These are phyloP conservation scores for Microtus montanus DNA, from an alignment of 2,113 vertebrate genomes.

Conservation along the genomic window DNA sequence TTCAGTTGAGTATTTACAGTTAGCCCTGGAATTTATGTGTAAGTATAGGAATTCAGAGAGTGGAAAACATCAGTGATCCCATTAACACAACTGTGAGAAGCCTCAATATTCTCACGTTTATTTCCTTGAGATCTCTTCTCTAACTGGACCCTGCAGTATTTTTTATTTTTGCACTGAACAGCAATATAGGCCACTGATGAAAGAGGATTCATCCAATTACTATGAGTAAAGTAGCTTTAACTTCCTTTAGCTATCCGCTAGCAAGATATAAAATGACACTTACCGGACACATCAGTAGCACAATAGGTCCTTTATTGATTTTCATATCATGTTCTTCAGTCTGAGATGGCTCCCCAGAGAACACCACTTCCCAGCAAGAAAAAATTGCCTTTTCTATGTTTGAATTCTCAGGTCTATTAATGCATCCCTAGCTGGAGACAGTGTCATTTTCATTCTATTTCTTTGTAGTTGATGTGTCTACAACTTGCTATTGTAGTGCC, in stretches of 20 bases:
- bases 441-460: constrained; percentile 86
- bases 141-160: constrained; percentile 59
- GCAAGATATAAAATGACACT: constrained; percentile 88
- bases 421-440: constrained; percentile 84
- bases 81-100: constrained; percentile 55
- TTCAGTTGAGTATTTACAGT: constrained; percentile 37
- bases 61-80: constrained; percentile 58
- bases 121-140: constrained; percentile 67
- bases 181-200: constrained; percentile 82
- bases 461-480: constrained; percentile 85
- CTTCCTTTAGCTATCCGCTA: constrained; percentile 85
- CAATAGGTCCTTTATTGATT: constrained; percentile 88
- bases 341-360: constrained; percentile 86
- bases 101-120: constrained; percentile 44
- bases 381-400: constrained; percentile 86
- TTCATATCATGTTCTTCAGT: constrained; percentile 89
- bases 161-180: constrained; percentile 80
- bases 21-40: constrained; percentile 72
- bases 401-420: constrained; percentile 88
- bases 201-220: constrained; percentile 86
- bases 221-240: constrained; percentile 86
- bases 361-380: constrained; percentile 88
- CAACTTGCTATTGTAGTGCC: constrained; percentile 81
- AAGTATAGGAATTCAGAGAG: constrained; percentile 41
- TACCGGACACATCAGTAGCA: constrained; percentile 87